Conservation (phyloP, 1,140 invertebrate genomes). For the Anastrepha ludens region DNA sequence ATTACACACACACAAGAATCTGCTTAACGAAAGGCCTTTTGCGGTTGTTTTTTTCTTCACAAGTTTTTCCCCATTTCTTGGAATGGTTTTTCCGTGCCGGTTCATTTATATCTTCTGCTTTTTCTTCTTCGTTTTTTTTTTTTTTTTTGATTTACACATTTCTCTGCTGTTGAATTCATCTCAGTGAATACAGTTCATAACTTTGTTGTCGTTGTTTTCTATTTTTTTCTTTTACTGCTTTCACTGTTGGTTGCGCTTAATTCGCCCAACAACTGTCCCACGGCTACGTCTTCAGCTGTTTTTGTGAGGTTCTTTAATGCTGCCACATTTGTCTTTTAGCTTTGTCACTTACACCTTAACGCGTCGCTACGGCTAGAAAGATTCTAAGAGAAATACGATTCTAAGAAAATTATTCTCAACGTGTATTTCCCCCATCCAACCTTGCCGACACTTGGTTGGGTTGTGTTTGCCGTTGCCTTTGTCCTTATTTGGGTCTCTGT, state of each 20-base stretch:
- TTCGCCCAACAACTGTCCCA: not conserved
- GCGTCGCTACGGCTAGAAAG: not conserved
- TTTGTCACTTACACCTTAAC: conserved; percentile 2
- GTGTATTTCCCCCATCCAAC: not conserved
- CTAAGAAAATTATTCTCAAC: conserved; percentile 16
- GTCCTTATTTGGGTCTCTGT: not conserved
- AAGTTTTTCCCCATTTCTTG: not conserved
- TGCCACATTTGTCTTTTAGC: not conserved
- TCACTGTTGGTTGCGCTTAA: conserved; percentile 27
- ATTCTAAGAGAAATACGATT: not conserved
- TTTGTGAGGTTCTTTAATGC: not conserved
- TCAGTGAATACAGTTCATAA: conserved; percentile 13
- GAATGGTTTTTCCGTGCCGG: not conserved
- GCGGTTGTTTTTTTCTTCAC: not conserved
- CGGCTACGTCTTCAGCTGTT: not conserved
- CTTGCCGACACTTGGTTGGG: not conserved
- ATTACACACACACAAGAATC: conserved; percentile 12
- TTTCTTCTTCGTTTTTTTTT: too few relatives aligned
- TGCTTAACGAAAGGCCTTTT: conserved; percentile 7
- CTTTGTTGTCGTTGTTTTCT: not conserved
- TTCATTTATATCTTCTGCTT: not conserved
- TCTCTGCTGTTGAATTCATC: conserved; percentile 8
- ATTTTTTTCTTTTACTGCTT: not conserved
- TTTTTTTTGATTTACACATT: too few relatives aligned
- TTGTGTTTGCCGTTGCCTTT: not conserved